Base-by-base conservation (phyloP, 2,888 invertebrate species). In the Congeria kusceri region DNA sequence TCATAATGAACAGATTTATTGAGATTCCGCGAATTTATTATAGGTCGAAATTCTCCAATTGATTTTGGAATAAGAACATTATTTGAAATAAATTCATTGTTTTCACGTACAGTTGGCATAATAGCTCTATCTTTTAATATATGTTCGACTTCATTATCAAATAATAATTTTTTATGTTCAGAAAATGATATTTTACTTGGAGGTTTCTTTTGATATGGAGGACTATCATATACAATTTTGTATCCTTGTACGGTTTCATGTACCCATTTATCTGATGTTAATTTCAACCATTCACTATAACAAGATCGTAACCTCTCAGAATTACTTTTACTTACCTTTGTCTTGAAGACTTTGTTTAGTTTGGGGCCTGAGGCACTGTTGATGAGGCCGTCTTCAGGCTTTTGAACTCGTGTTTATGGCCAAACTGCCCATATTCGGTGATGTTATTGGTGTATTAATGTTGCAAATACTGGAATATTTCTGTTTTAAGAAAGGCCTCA, bases 1-100 rank as follows among this genome's bases (percentile, higher is more conserved):
- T 68, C 68, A 47, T 68, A 68, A 47, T 68, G 68, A 18, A 39
- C 5, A 9, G n/a, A 53, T 23, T 53, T 18, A 5, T 23, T 53
- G 13, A 23, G n/a, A 15, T 39, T 39, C 39, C 15, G 9, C 9
- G 15, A 39, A 39, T 39, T 39, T 11, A 39, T 11, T 13, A 39
- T 39, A 39, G 39, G 39, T 3, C 9, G 39, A 39, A 13, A 39
- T 9, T 39, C 39, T 39, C 9, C 39, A 39, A 13, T 39, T 3
- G 9, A 15, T 39, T 39, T 39, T 15, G 15, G 15, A 1, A 7
- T 15, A 13, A 39, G 15, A 39, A 39, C 9, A 13, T 13, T 39
- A 39, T 39, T 39, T 39, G 39, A 39, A 11, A 39, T 13, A 39
- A 39, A 39, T 39, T 39, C 39, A 3, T 15, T 15, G 15, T 39